Evolutionary conservation across 2,888 invertebrate genomes (phyloP).

Genomic region (Sphaerophoria taeniata): DNA sequence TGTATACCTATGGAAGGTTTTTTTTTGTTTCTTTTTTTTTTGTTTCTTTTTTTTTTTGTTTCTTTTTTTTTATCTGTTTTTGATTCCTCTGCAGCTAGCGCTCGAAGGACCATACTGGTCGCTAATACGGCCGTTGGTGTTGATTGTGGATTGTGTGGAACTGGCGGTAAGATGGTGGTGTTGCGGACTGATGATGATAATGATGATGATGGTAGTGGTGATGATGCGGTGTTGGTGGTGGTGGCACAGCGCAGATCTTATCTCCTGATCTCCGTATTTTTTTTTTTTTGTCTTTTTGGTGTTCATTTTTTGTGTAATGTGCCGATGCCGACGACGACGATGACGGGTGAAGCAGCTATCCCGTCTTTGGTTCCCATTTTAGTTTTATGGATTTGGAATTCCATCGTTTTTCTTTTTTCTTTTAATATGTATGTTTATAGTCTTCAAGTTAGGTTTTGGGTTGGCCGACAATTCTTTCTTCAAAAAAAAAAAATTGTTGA

Average conservation of each 20-base stretch:
- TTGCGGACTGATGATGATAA: constrained; percentile 14
- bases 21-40: background rate
- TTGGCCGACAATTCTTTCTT: constrained; percentile 60
- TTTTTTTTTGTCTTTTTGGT: constrained; percentile 76
- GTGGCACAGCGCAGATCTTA: constrained; percentile 78
- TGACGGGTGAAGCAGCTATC: constrained; percentile 63
- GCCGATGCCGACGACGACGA: constrained; percentile 63
- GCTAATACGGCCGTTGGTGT: constrained; percentile 57
- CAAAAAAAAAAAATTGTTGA: background rate
- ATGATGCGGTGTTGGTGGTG: constrained; percentile 56
- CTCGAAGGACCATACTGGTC: constrained; percentile 70
- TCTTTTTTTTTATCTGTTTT: constrained; percentile 41
- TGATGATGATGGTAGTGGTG: constrained; percentile 52
- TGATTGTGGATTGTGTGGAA: constrained; percentile 40
- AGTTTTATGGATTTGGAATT: constrained; percentile 75
- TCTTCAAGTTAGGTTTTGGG: constrained; percentile 72
- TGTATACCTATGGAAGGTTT: constrained; percentile 78
- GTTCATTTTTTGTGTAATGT: constrained; percentile 65
- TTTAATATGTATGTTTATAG: constrained; percentile 62
- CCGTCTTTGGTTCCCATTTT: constrained; percentile 73
- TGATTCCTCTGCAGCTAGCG: constrained; percentile 66
- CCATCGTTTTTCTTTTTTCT: constrained; percentile 68
- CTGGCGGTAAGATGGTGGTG: background rate
- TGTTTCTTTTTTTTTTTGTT: constrained; percentile 6
- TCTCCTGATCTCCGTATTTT: constrained; percentile 79